Base-by-base conservation (phyloP, 1,140 invertebrate genomes). In the Meloidogyne exigua region DNA sequence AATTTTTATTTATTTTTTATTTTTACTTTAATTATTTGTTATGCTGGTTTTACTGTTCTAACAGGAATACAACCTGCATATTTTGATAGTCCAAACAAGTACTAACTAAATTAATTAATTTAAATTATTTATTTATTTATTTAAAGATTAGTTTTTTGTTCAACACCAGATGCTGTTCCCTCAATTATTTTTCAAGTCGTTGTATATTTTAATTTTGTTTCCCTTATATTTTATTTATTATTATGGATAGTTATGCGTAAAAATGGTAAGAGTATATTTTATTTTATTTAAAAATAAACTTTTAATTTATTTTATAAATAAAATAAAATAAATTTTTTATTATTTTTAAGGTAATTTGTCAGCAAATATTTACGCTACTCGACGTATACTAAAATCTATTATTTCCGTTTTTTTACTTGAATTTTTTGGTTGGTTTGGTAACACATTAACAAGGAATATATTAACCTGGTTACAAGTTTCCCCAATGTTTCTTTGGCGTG, bases 341-440 rank as follows among this genome's bases (percentile, higher is more conserved):
- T n/a, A n/a, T n/a, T n/a, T n/a, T n/a, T 57, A 9, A 57, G 49
- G 2, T 57, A 57, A 57, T n/a, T 57, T 57, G 9, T n/a, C 49
- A 57, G 49, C 49, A n/a, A 57, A 57, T 57, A 18, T 57, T 57
- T 57, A 57, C 1, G 49, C 49, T 9, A 68, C 66, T 68, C 66
- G 21, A n/a, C 66, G 66, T 42, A 68, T 68, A 7, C 10, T 68
- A 18, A 68, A 68, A 9, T 68, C 66, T 32, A 68, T 68, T n/a
- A 32, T 68, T 32, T 32, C 39, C 9, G 39, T 68, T 42, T 68
- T 68, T 25, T 9, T 68, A 21, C 66, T 68, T 32, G 66, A 68
- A 42, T 68, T 68, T n/a, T 68, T 68, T 42, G 66, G 66, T 7
- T 68, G 66, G 66, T 68, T 68, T 42, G 66, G 66, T 21, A 68